A percentile compares a stretch with the other conserved stretches of the same genome.
phyloP scores from a whole-genome alignment of 37 sponge, comb jelly and placozoan genomes.

The Chondrilla cf. caribensis region DNA sequence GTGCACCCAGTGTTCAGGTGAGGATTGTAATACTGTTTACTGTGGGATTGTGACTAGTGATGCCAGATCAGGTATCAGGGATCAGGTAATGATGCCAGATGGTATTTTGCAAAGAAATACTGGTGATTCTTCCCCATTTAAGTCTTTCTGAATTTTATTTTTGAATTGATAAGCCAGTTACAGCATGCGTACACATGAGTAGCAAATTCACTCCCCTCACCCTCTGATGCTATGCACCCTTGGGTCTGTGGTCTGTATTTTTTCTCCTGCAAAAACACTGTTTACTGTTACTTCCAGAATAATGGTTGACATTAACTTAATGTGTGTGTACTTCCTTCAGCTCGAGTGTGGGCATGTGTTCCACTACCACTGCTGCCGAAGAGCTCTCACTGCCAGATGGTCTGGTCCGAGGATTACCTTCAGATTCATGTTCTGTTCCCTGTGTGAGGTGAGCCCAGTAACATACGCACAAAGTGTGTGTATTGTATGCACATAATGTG shows the following conservation, averaged over 20 bases:
- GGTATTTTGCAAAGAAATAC: not conserved
- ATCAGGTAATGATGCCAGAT: not conserved
- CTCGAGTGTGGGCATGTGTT: slow-evolving; percentile 95
- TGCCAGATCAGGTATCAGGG: not conserved
- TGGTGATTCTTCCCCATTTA: not conserved
- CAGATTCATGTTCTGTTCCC: slow-evolving; percentile 95
- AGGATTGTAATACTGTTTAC: not conserved
- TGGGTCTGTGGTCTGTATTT: too few species aligned
- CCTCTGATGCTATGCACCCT: too few species aligned
- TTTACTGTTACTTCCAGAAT: too few species aligned
- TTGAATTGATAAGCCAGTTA: too few species aligned
- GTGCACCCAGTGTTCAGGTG: slow-evolving; percentile 84
- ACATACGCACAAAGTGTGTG: not conserved
- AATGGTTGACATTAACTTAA: not conserved
- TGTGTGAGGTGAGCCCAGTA: slow-evolving; percentile 89
- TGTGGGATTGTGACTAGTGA: not conserved
- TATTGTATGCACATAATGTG: not conserved
- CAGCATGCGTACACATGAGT: too few species aligned
- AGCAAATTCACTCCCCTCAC: too few species aligned
- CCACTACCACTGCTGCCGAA: slow-evolving; percentile 88
- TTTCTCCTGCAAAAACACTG: too few species aligned
- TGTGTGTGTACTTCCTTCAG: slow-evolving; percentile 28
- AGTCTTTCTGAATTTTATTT: too few species aligned
- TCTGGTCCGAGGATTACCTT: slow-evolving; percentile 93
- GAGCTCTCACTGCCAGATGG: slow-evolving; percentile 82